Base-by-base conservation (phyloP, 2,113 vertebrate species). In the Lanius collurio region DNA sequence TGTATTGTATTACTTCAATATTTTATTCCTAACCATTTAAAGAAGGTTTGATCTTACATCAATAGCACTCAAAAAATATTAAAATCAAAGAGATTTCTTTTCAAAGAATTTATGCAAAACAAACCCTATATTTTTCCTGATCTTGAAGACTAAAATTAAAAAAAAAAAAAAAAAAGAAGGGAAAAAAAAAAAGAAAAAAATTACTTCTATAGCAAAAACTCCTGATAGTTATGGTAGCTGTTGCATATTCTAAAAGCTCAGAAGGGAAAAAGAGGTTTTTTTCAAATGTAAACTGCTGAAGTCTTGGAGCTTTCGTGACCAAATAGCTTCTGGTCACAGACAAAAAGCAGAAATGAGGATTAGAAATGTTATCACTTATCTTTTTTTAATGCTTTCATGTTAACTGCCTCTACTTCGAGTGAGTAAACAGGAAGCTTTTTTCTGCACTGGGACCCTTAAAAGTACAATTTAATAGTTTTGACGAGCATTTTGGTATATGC, bases 1-100 rank as follows among this genome's bases (percentile, higher is more conserved):
- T 95, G 71, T 94, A 97, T 97, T 95, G 85, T 96, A 97, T 97
- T 97, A 93, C 93, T 96, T 96, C 86, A 94, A 87, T 96, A 97
- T 96, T 96, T 97, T 94, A 86, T 95, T 83, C 96, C 82, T 95
- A 96, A 95, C 83, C 67, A 94, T 94, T 97, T 96, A 95, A 97
- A 95, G 95, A 89, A 93, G 76, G 39, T 94, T 98, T 97, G 90
- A 91, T 97, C 84, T 90, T 95, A 93, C 62, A 97, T 94, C 89
- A 97, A 63, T 91, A 90, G 62, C 89, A 49, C 47, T 96, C 87
- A 47, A 93, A 95, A 97, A 96, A 94, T 84, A 96, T 95, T 96
- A 96, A 97, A 97, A 97, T 96, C 88, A 97, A 96, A 97, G 89
- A 83, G 42, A 62, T 80, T 91, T 94, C 35, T 92, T 93, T 87